Base-by-base conservation (phyloP, 2,888 invertebrate species). In the Venustoraphidia nigricollis region DNA sequence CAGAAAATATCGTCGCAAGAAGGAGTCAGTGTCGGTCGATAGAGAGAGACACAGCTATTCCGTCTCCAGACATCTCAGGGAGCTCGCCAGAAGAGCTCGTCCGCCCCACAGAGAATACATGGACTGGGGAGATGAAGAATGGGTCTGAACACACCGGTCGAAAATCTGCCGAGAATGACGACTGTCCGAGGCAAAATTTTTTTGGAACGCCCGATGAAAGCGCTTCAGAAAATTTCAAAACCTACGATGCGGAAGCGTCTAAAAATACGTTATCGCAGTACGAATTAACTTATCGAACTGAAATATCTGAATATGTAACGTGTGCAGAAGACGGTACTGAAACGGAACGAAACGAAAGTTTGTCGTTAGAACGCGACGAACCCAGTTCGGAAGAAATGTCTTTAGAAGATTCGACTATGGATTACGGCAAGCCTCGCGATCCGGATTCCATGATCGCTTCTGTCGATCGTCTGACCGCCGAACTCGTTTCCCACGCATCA, bases 401-500 rank as follows among this genome's bases (percentile, higher is more conserved):
- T 9, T 38, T 11, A 38, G 44, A 48, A 14, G 41, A 47, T 11
- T 41, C 37, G 47, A 47, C 36, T 11, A 40, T 40, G 9, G 62
- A 63, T 36, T 65, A 66, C 48, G 59, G 72, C 42, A 68, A 73
- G 38, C 73, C 73, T 47, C 69, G 72, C 49, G 79, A 80, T 66
- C 79, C 79, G 0, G 79, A 79, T 57, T 71, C 79, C 1, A 80
- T 80, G 80, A 70, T 81, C 1, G 79, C 77, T 51, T 80, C 79
- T 0, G 67, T 80, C 46, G 80, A 81, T 58, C 68, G 79, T 13
- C 66, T 80, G 13, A 81, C 80, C 0, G 75, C 77, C 10, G 75
- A 79, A 53, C 65, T 80, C 41, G 77, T 81, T 1, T 76, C 77
- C 1, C 79, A 79, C 44, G 77, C 78, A 0, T 76, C 77, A 52